Conservation (phyloP, 2,888 invertebrate genomes). For the Octodonta nipae region DNA sequence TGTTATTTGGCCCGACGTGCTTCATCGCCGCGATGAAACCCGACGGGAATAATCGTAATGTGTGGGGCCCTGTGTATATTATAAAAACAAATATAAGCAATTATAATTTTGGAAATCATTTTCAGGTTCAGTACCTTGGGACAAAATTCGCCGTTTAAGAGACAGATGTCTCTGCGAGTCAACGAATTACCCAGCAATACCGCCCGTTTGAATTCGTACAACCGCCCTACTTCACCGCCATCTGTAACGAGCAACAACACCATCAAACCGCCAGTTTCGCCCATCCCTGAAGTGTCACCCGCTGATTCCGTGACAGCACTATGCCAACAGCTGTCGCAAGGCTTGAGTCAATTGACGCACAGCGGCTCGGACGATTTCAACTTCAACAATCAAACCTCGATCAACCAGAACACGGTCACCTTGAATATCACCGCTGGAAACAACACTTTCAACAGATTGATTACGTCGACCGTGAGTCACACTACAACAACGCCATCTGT, state of each 20-base stretch:
- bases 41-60: too few relatives aligned
- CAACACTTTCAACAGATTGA: conserved; percentile 21
- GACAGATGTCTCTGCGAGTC: conserved; percentile 87
- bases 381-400: conserved; percentile 42
- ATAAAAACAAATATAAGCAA: too few relatives aligned
- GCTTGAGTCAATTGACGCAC: conserved; percentile 48
- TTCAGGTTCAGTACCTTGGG: conserved; percentile 53
- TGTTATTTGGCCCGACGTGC: too few relatives aligned
- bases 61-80: too few relatives aligned
- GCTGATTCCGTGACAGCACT: conserved; percentile 55
- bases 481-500: conserved; percentile 22
- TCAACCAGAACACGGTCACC: conserved; percentile 41
- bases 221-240: conserved; percentile 25
- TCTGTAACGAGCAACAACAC: conserved; percentile 17
- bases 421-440: conserved; percentile 29
- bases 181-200: conserved; percentile 91
- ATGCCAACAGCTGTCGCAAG: conserved; percentile 63
- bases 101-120: too few relatives aligned
- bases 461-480: conserved; percentile 19
- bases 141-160: conserved; percentile 83
- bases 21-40: too few relatives aligned
- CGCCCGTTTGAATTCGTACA: conserved; percentile 53
- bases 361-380: conserved; percentile 45
- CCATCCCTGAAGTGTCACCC: conserved; percentile 65
- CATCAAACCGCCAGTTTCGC: conserved; percentile 47